phyloP scores from a whole-genome alignment of 2,797 vertebrate species.

The Hephaestus fuliginosus region DNA sequence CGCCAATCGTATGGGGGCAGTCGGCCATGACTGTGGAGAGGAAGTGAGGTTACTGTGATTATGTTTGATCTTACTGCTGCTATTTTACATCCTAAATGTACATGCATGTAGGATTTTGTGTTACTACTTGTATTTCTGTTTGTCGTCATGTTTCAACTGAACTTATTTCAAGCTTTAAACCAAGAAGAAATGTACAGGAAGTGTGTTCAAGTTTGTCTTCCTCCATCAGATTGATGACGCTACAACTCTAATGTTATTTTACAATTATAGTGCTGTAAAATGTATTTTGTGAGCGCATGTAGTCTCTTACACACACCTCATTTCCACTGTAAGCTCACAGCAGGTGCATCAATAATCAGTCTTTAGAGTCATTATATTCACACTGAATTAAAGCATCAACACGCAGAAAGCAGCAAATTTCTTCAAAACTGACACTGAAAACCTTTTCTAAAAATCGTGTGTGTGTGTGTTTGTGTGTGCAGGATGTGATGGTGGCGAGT shows the following conservation, averaged over 20 bases:
- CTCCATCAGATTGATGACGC: not conserved
- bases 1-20: slow-evolving; percentile 99
- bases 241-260: not conserved
- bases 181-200: not conserved
- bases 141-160: not conserved
- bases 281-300: not conserved
- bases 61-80: too few species aligned
- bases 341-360: slow-evolving; percentile 63
- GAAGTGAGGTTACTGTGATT: not conserved
- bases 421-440: slow-evolving; percentile 40
- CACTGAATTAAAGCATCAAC: slow-evolving; percentile 30
- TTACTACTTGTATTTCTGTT: not conserved
- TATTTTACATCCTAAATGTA: not conserved
- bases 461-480: slow-evolving; percentile 26
- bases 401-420: slow-evolving; percentile 8
- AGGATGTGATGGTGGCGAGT: slow-evolving; percentile 66
- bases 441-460: slow-evolving; percentile 50
- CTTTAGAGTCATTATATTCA: slow-evolving; percentile 14
- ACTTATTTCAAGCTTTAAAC: not conserved
- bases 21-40: slow-evolving; percentile 95
- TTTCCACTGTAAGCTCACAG: slow-evolving; percentile 25
- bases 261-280: not conserved
- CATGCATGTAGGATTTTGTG: not conserved
- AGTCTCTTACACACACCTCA: not conserved
- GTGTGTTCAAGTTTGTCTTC: not conserved